Evolutionary conservation across 2,797 vertebrate genomes (phyloP), one percentile per base, ranked within the genome.

Genomic region (Echeneis naucrates): DNA sequence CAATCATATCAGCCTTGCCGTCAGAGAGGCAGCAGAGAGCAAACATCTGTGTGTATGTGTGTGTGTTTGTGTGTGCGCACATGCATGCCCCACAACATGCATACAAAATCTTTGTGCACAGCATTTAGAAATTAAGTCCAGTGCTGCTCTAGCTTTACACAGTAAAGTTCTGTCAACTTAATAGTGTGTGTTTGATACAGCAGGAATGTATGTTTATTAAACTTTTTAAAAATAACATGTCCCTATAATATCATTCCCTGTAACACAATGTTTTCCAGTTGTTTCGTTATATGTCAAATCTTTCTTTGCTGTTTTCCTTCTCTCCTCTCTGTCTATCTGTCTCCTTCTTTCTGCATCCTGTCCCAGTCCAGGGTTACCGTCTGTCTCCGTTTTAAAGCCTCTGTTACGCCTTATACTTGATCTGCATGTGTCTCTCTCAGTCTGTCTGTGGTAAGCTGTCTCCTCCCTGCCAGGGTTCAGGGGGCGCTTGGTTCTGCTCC

Each of bases 1-100:
- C 90, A 92, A 92, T 93, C 91, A 91, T 91, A 92, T 93, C 89
- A 91, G 89, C 83, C 77, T 90, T 77, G 68, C 86, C 86, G 77
- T 92, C 85, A 89, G 86, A 89, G 86, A 91, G 86, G 90, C 83
- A 89, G 85, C 88, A 88, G 81, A 91, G 91, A 89, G 91, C 91
- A 92, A 92, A 93, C 91, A 91, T 93, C 90, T 92, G 91, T 90
- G 91, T 89, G 87, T 87, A 72, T 81, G 80, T 76, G 70, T 79
- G 68, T 81, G 72, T 79, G 68, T 77, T 65, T 77, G 65, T 81
- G 73, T 72, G 60, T 75, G 54, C 6, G 30, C 30, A 6, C 6
- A 30, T 6, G 3, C 30, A 35, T 33, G 54, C n/a, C 48, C 66
- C 27, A 55, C 42, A 78, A 51, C 60, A 72, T 58, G 50, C 60